Percentiles rank a stretch among this genome's conserved stretches.
Evolutionary conservation across 2,888 invertebrate species (phyloP).

Genomic region (Morpho deidamia): DNA sequence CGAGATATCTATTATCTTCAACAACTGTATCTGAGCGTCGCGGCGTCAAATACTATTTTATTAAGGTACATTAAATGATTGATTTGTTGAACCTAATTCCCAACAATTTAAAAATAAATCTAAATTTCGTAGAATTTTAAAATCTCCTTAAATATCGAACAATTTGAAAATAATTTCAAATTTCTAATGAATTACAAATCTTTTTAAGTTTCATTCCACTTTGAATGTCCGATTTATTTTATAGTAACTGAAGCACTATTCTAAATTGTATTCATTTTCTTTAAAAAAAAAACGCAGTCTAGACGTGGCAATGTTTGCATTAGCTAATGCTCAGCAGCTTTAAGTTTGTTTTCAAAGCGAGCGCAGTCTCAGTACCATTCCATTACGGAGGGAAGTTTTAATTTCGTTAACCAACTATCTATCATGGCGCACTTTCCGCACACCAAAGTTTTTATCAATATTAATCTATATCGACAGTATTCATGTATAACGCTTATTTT

Average conservation of each 20-base stretch:
- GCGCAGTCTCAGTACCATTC: background rate
- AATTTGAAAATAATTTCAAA: no score
- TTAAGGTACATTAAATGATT: slow-evolving; percentile 30
- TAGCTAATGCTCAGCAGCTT: slow-evolving; percentile 4
- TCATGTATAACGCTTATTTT: no score
- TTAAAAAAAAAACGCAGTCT: background rate
- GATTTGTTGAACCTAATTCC: slow-evolving; percentile 28
- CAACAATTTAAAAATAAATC: no score
- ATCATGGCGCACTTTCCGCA: background rate
- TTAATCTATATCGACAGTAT: no score
- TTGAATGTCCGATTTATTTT: no score
- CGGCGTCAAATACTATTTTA: slow-evolving; percentile 24
- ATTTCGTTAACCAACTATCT: background rate
- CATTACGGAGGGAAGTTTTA: slow-evolving; percentile 1
- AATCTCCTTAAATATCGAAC: no score
- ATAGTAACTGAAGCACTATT: no score
- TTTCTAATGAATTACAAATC: no score
- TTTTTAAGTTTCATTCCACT: no score
- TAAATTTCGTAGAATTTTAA: no score
- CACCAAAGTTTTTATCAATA: background rate
- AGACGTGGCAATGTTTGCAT: slow-evolving; percentile 1
- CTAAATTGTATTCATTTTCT: background rate
- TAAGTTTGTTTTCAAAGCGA: slow-evolving; percentile 1
- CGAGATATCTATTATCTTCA: slow-evolving; percentile 27
- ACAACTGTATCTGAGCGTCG: slow-evolving; percentile 18